phyloP scores from a whole-genome alignment of 2,113 vertebrate genomes.

The Condylura cristata region DNA sequence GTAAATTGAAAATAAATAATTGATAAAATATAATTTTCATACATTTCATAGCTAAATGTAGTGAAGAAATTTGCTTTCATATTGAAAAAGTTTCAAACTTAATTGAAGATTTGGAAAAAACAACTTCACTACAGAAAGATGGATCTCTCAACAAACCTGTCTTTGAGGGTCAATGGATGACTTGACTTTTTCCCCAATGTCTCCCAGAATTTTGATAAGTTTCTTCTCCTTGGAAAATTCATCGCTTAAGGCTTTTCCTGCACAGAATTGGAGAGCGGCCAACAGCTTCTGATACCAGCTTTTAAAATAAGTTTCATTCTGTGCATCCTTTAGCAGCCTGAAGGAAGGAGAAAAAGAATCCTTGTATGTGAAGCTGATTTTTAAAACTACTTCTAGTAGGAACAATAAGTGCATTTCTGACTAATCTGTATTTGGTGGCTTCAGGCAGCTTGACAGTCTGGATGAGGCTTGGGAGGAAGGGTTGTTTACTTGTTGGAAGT shows the following conservation, averaged over 20 bases:
- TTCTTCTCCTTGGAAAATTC: constrained; percentile 84
- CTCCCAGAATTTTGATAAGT: constrained; percentile 82
- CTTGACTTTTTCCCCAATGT: constrained; percentile 82
- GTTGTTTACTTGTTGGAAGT: constrained; percentile 67
- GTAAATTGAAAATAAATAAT: background rate
- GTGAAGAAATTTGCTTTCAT: background rate
- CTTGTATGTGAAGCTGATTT: constrained; percentile 60
- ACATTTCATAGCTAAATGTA: background rate
- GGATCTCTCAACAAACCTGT: constrained; percentile 82
- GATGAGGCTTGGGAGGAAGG: background rate
- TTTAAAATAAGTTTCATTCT: constrained; percentile 86
- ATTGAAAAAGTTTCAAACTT: constrained; percentile 47
- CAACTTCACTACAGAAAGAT: background rate
- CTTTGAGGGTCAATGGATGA: constrained; percentile 76
- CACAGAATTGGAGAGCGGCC: constrained; percentile 85
- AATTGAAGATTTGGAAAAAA: background rate
- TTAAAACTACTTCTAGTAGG: constrained; percentile 39
- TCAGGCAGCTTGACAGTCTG: constrained; percentile 59
- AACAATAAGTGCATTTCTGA: constrained; percentile 62
- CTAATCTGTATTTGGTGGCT: constrained; percentile 68
- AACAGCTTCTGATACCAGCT: constrained; percentile 83
- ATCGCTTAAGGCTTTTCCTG: constrained; percentile 81
- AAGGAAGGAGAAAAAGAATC: constrained; percentile 65
- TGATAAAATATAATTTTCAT: constrained; percentile 7
- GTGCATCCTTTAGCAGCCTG: constrained; percentile 86